These are phyloP conservation scores for Leptinotarsa texana DNA, from an alignment of 1,140 invertebrate genomes.

Conservation along the genomic window DNA sequence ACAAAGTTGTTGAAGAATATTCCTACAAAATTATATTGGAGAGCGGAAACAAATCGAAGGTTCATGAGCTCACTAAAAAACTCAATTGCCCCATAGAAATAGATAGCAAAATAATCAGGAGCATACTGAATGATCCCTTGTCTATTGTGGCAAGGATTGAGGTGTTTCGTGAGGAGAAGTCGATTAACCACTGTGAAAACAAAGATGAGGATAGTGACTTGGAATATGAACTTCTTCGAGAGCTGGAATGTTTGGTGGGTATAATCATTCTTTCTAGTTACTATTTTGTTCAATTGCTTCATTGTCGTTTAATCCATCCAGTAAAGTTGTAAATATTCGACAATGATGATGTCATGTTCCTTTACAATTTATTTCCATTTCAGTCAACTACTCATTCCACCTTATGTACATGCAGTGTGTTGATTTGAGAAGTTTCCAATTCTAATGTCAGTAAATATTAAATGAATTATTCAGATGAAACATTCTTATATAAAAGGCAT, in stretches of 20 bases:
- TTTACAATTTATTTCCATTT: no score
- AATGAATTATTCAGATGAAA: neutral
- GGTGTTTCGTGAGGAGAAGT: conserved; percentile 17
- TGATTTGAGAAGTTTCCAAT: no score
- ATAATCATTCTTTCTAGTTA: neutral
- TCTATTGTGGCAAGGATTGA: conserved; percentile 27
- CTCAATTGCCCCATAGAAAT: conserved; percentile 8
- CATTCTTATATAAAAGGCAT: neutral
- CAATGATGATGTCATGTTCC: no score
- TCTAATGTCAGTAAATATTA: no score
- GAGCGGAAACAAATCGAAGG: conserved; percentile 18
- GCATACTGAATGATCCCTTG: conserved; percentile 29
- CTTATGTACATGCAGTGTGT: no score
- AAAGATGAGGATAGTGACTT: conserved; percentile 7
- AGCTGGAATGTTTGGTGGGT: conserved; percentile 66
- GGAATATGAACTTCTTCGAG: conserved; percentile 25
- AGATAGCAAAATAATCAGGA: neutral
- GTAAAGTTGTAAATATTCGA: no score
- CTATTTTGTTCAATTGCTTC: neutral
- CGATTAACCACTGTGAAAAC: neutral
- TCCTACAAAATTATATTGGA: conserved; percentile 28
- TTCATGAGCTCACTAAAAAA: conserved; percentile 18
- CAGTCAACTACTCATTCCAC: no score
- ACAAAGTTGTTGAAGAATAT: conserved; percentile 14
- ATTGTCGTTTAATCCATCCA: no score